Evolutionary conservation across 2,113 vertebrate genomes (phyloP).

Genomic region (Pangasianodon gigas): DNA sequence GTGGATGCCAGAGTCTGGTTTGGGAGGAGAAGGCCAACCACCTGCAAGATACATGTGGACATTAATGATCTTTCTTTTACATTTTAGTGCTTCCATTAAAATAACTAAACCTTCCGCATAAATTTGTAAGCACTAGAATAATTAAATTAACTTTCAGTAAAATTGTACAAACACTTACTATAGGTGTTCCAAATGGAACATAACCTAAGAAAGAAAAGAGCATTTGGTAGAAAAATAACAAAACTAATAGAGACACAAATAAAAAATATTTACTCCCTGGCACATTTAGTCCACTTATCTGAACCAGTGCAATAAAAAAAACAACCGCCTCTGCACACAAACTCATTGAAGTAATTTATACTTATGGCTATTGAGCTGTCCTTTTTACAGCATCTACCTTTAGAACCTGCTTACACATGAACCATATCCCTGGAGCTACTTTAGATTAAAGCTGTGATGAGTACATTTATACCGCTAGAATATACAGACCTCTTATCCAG

Average conservation of each 20-base stretch:
- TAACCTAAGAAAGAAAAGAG: conserved; percentile 78
- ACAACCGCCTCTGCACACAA: neutral
- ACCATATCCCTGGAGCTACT: neutral
- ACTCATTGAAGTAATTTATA: conserved; percentile 25
- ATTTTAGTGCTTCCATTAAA: neutral
- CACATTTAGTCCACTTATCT: conserved; percentile 18
- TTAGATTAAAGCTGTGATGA: conserved; percentile 27
- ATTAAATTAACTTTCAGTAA: neutral
- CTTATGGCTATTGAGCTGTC: neutral
- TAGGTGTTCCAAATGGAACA: conserved; percentile 96
- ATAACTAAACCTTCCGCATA: neutral
- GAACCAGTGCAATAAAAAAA: conserved; percentile 3
- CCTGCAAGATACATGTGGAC: conserved; percentile 69
- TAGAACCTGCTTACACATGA: conserved; percentile 1
- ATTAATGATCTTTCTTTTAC: neutral
- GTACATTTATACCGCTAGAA: conserved; percentile 15
- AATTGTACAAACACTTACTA: conserved; percentile 82
- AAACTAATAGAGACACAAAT: conserved; percentile 27
- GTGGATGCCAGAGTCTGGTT: conserved; percentile 96
- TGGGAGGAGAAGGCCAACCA: conserved; percentile 95
- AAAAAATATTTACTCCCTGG: neutral
- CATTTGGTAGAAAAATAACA: conserved; percentile 30
- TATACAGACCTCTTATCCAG: conserved; percentile 7
- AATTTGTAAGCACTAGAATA: neutral
- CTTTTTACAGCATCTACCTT: neutral